These are phyloP conservation scores for Scrobipalpa costella DNA, from an alignment of 2,888 invertebrate species.

Conservation along the genomic window DNA sequence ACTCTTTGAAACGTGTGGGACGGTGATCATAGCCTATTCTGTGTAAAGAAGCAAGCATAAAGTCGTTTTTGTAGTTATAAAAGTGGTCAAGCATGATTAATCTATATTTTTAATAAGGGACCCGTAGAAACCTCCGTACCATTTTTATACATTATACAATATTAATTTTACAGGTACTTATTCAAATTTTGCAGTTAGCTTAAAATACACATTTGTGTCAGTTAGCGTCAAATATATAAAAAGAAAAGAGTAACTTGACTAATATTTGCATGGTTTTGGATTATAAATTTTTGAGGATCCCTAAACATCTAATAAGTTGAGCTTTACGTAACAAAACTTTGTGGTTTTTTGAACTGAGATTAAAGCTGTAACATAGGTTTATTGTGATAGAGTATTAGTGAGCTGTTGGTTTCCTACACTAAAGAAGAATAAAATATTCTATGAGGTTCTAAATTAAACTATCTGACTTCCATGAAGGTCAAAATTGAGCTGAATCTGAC, in stretches of 20 bases:
- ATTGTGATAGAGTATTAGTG: constrained; percentile 32
- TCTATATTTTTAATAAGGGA: constrained; percentile 31
- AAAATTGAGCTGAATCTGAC: neutral
- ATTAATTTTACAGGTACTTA: no score
- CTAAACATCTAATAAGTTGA: constrained; percentile 44
- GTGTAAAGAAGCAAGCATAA: constrained; percentile 65
- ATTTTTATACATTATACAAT: no score
- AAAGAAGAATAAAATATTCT: constrained; percentile 22
- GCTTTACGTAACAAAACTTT: constrained; percentile 44
- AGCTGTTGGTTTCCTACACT: constrained; percentile 16
- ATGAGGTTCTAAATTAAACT: constrained; percentile 17
- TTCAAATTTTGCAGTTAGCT: no score
- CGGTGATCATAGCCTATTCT: constrained; percentile 71
- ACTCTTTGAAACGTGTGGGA: constrained; percentile 66
- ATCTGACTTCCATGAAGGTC: constrained; percentile 9
- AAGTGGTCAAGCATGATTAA: constrained; percentile 37
- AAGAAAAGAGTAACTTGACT: no score
- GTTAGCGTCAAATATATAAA: no score
- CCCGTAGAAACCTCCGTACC: constrained; percentile 13
- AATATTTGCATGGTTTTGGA: neutral
- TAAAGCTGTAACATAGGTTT: constrained; percentile 49
- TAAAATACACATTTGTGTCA: no score
- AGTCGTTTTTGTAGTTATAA: constrained; percentile 53
- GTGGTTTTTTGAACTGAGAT: constrained; percentile 46
- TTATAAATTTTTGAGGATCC: constrained; percentile 34